Conservation (phyloP, 2,797 vertebrate species). For the Enteromius mattozi region DNA sequence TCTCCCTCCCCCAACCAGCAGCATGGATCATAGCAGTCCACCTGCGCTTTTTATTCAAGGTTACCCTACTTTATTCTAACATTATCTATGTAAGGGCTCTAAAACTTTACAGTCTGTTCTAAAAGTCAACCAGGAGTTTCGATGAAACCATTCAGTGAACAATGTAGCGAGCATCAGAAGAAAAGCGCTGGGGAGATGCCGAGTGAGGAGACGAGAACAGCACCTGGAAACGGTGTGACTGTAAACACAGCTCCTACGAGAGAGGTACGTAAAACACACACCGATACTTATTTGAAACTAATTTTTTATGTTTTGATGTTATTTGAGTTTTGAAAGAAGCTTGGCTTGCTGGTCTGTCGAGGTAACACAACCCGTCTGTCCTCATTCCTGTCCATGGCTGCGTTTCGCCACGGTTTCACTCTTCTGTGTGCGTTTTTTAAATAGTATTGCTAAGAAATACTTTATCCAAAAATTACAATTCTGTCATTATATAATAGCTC, state of each 20-base stretch:
- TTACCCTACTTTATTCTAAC: background rate
- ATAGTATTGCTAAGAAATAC: background rate
- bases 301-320: background rate
- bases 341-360: background rate
- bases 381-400: constrained; percentile 39
- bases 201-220: constrained; percentile 65
- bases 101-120: background rate
- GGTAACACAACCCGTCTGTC: constrained; percentile 69
- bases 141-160: constrained; percentile 65
- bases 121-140: background rate
- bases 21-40: constrained; percentile 54
- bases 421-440: background rate
- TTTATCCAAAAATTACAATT: background rate
- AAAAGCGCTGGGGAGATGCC: constrained; percentile 70
- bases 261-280: constrained; percentile 66
- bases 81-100: background rate
- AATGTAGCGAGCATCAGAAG: constrained; percentile 61
- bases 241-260: constrained; percentile 19
- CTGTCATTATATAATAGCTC: background rate
- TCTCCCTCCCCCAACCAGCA: constrained; percentile 27
- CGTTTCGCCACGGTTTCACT: background rate
- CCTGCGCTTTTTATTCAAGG: constrained; percentile 46
- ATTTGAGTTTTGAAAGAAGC: background rate
- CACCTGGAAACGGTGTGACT: constrained; percentile 54
- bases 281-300: background rate